phyloP scores from a whole-genome alignment of 2,113 vertebrate species.

The Mustela lutreola region DNA sequence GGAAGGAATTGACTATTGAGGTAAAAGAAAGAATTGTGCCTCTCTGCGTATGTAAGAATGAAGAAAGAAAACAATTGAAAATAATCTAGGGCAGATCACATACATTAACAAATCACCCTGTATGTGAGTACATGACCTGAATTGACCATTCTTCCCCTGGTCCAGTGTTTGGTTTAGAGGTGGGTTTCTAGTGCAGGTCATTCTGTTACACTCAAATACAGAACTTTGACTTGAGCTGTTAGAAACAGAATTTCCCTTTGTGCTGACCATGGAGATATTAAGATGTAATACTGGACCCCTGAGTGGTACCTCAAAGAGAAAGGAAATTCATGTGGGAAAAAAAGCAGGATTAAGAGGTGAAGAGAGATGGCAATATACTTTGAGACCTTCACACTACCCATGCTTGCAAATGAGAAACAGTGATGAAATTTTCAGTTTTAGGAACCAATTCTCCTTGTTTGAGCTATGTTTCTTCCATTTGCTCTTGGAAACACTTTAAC shows the following conservation, averaged over 20 bases:
- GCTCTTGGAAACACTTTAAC: background rate
- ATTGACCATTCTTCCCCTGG: background rate
- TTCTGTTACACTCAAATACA: background rate
- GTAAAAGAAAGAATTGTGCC: background rate
- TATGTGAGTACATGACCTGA: background rate
- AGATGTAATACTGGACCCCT: background rate
- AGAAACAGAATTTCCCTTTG: background rate
- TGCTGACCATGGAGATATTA: background rate
- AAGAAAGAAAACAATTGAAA: slow-evolving; percentile 2
- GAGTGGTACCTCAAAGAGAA: background rate
- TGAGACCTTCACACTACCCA: background rate
- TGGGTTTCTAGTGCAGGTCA: background rate
- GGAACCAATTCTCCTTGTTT: background rate
- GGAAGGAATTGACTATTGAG: background rate
- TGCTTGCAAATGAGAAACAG: background rate
- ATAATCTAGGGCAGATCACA: background rate
- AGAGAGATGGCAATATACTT: background rate
- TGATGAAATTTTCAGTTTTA: background rate
- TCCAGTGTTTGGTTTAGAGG: background rate
- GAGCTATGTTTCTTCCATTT: background rate
- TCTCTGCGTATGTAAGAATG: background rate
- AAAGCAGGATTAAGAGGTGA: background rate
- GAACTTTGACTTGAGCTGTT: background rate
- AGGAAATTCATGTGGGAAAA: background rate
- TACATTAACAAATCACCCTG: background rate